phyloP scores from a whole-genome alignment of 1,140 invertebrate genomes.

The Camponotus floridanus region DNA sequence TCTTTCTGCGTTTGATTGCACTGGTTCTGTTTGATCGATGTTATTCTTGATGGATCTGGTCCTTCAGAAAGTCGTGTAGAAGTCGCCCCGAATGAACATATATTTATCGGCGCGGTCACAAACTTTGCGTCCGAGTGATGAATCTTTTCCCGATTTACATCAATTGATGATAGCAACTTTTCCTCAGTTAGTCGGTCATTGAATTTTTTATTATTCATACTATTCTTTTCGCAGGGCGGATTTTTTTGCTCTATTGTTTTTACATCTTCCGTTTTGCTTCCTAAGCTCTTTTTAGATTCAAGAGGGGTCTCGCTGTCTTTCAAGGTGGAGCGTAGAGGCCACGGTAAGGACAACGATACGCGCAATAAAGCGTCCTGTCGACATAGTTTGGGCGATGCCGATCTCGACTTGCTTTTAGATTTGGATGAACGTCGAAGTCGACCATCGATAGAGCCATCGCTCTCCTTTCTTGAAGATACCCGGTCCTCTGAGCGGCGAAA shows the following conservation, averaged over 20 bases:
- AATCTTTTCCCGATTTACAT: neutral
- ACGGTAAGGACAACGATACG: constrained; percentile 62
- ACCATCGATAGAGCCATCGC: constrained; percentile 47
- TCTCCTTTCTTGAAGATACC: constrained; percentile 76
- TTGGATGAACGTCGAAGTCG: constrained; percentile 17
- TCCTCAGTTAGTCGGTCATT: neutral
- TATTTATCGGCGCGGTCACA: neutral
- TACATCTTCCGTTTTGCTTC: constrained; percentile 3
- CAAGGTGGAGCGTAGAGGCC: constrained; percentile 53
- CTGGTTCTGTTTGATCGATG: neutral
- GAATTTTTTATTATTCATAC: neutral
- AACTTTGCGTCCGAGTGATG: neutral
- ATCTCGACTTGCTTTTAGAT: constrained; percentile 67
- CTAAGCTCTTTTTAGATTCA: constrained; percentile 16
- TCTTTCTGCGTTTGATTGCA: neutral
- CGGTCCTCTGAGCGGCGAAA: constrained; percentile 87
- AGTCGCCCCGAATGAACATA: neutral
- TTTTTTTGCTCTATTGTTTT: neutral
- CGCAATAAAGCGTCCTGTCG: constrained; percentile 58
- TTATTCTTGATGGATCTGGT: neutral
- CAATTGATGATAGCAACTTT: neutral
- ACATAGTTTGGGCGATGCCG: constrained; percentile 45
- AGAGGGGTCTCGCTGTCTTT: constrained; percentile 36
- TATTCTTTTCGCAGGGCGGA: neutral
- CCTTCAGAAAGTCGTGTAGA: neutral